Base-by-base conservation (phyloP, 2,113 vertebrate species). In the Agapornis roseicollis region DNA sequence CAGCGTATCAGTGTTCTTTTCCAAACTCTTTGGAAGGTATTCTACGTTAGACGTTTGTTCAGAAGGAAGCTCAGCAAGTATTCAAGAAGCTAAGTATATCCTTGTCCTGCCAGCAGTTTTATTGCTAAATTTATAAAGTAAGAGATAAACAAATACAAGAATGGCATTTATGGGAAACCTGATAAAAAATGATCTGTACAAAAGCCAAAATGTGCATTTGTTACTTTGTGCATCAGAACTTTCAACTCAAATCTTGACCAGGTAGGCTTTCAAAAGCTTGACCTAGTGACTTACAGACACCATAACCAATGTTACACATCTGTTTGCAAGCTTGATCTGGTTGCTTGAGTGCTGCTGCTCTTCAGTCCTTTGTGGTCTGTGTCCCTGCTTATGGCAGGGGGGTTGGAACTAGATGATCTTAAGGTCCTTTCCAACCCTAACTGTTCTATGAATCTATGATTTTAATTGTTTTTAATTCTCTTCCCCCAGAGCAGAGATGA, bases 121-220 rank as follows among this genome's bases (percentile, higher is more conserved):
- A 33, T 28, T 44, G 63, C 7, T 72, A 31, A 19, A 46, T 47
- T 29, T 61, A 27, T 19, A 11, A 89, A 74, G 35, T 25, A 53
- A 77, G 33, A 0, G 1, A 42, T 35, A 46, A 83, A 11, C 18
- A 66, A 60, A 72, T 29, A 12, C 0, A 64, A 60, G 25, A 73
- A 37, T 23, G 22, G 17, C 18, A 22, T 73, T 64, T 58, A 24
- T 3, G 6, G 41, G 46, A 72, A 84, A 64, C 13, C 4, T 52
- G 20, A 17, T 49, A 23, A 31, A 31, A 91, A 41, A 8, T 24
- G 7, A 33, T 53, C 11, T 83, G 17, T 33, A 28, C 41, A 60
- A 44, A 58, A 42, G 76, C 50, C 7, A 3, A 39, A 73, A n/a
- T 11, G 11, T 9, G 17, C 16, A 4, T 90, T 88, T 78, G 33